Evolutionary conservation across 2,888 invertebrate species (phyloP), one percentile per base, ranked within the genome.

Genomic region (Andrena marginata): DNA sequence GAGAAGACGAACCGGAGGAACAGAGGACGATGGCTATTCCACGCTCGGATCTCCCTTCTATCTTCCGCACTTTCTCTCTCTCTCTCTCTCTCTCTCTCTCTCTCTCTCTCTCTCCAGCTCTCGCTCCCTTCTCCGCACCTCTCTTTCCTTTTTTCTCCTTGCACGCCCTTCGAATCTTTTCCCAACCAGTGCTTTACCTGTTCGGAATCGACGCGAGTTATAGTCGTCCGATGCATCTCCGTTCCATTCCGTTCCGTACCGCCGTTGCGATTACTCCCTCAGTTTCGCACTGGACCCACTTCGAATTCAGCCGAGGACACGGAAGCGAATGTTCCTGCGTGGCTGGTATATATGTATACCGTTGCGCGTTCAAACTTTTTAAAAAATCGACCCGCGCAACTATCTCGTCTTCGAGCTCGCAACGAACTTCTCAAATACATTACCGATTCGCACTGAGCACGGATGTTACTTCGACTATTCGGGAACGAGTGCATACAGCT

Each of bases 11-110:
- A 62, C 71, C 8, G 56, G 68, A 78, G 64, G 56, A 60, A 76
- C 80, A 71, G 82, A 78, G 69, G 77, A 65, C 75, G 67, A 63
- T 68, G 71, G 76, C 81, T 70, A 80, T 82, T 86, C 84, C 78
- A 80, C 62, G 56, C 65, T 56, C 60, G 80, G 80, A 79, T 79
- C 85, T 71, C 73, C 75, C 69, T 84, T 82, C 77, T 48, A 76
- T 78, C 80, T 64, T 79, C 76, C 69, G 31, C 31, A 8, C 69
- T 69, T 65, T 70, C 60, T 33, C 65, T 29, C 35, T 51, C 33
- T 35, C 13, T 49, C 59, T 42, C 49, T 63, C 23, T 48, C 64
- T 20, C 26, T 31, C 13, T 13, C 60, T 42, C 65, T 26, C 35
- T 35, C 42, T 35, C 13, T 33, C 62, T 42, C n/a, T 48, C 64